These are phyloP conservation scores for Pteronura brasiliensis DNA, from an alignment of 2,113 vertebrate species.

Conservation along the genomic window DNA sequence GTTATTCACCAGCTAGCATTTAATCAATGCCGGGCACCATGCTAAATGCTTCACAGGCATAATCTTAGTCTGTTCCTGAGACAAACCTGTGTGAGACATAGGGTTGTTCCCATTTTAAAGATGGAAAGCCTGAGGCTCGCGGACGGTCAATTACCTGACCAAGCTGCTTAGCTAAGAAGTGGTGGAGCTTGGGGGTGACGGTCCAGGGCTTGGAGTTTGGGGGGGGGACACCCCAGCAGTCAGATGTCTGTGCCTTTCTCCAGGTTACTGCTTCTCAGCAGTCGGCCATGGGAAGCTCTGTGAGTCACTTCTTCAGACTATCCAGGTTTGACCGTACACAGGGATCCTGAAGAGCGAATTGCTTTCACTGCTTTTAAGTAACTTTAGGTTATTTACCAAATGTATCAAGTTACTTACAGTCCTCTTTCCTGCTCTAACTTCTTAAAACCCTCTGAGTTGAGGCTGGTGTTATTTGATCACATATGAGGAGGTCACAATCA, in stretches of 20 bases:
- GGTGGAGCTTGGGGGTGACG: neutral
- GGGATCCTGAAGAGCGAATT: neutral
- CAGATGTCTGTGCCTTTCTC: neutral
- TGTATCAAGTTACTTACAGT: too few species aligned
- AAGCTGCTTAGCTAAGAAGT: fast-evolving
- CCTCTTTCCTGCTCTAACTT: neutral
- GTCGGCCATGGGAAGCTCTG: too few species aligned
- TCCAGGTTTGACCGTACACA: neutral
- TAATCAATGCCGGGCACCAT: neutral
- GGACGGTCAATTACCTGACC: neutral
- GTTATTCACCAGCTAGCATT: neutral
- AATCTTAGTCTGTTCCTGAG: neutral
- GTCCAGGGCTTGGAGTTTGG: too few species aligned
- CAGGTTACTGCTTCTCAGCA: neutral
- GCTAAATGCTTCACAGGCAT: neutral
- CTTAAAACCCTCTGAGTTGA: neutral
- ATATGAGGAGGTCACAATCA: neutral
- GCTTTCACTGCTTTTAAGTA: neutral
- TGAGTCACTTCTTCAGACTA: neutral
- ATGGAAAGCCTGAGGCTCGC: neutral
- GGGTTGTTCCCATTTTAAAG: neutral
- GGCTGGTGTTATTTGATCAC: neutral
- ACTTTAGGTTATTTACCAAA: neutral
- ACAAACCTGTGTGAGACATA: neutral
- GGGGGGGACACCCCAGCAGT: neutral